Base-by-base conservation (phyloP, 2,113 vertebrate genomes). In the Garra rufa region DNA sequence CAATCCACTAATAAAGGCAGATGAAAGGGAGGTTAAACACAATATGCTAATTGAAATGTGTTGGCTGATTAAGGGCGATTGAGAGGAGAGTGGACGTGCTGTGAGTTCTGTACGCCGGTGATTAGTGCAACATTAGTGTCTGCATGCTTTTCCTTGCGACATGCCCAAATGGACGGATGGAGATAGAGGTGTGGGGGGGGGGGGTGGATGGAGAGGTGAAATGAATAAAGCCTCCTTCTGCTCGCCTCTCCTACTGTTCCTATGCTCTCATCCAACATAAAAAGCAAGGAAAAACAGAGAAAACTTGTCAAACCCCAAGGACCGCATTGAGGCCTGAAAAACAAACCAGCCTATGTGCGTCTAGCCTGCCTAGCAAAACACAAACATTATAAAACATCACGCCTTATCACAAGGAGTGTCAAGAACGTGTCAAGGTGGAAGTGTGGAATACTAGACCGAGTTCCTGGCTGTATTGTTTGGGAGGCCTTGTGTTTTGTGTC, bases 81-180 rank as follows among this genome's bases (percentile, higher is more conserved):
- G 82, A 90, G 90, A 88, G 83, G 89, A 86, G 87, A 88, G 84
- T 86, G 67, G 80, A 87, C 93, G 85, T 86, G 91, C 92, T 91
- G 94, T 82, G 92, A 92, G 88, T 91, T 90, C 89, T 87, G 91
- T 88, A 89, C 91, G 83, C 89, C 86, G 91, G 93, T 92, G 93
- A 93, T 94, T 93, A 94, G 90, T 85, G 87, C 86, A 87, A 87
- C 92, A 93, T 94, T 94, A 93, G 88, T 78, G 84, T 85, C 88
- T 88, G 88, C 89, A 89, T 91, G 90, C 88, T 91, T 88, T 89
- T 91, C 88, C 75, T 92, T 81, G 81, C 83, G 88, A 90, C 85
- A 89, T 78, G 86, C 86, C 86, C 85, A 87, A 87, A 89, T 87
- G 88, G 76, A 83, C 83, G 85, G 65, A 80, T 46, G 2, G 7